phyloP scores from a whole-genome alignment of 2,888 invertebrate genomes.

The Melolontha melolontha region DNA sequence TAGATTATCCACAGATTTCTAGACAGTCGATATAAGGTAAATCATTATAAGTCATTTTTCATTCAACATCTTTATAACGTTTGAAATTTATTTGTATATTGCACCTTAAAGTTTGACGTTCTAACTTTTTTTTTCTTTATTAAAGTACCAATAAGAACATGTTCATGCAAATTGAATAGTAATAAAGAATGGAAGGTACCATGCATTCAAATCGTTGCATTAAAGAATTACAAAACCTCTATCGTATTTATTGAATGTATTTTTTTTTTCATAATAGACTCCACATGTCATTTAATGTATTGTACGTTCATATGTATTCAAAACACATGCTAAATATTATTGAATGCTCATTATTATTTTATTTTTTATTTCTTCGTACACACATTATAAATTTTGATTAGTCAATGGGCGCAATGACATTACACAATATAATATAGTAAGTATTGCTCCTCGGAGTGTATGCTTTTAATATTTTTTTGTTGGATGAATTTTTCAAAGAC shows the following conservation, averaged over 20 bases:
- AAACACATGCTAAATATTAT: not conserved
- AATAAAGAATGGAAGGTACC: slow-evolving; percentile 15
- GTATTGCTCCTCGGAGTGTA: no score
- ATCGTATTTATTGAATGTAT: no score
- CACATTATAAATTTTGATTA: not conserved
- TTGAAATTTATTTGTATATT: not conserved
- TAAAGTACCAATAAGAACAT: slow-evolving; percentile 1
- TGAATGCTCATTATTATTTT: slow-evolving; percentile 5
- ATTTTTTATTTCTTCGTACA: not conserved
- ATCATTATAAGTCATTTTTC: slow-evolving; percentile 7
- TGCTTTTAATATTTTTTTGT: no score
- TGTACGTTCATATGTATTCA: not conserved
- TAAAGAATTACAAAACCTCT: not conserved
- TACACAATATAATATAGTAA: no score
- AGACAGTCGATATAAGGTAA: slow-evolving; percentile 47
- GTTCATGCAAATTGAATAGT: slow-evolving; percentile 13
- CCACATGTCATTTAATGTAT: no score
- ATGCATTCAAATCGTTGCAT: slow-evolving; percentile 20
- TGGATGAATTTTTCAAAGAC: no score
- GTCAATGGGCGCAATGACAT: no score
- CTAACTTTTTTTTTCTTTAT: no score
- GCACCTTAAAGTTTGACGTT: not conserved
- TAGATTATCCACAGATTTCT: slow-evolving; percentile 37
- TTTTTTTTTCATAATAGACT: no score
- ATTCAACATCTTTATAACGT: not conserved